phyloP scores from a whole-genome alignment of 2,888 invertebrate species.

The Agriotes lineatus region DNA sequence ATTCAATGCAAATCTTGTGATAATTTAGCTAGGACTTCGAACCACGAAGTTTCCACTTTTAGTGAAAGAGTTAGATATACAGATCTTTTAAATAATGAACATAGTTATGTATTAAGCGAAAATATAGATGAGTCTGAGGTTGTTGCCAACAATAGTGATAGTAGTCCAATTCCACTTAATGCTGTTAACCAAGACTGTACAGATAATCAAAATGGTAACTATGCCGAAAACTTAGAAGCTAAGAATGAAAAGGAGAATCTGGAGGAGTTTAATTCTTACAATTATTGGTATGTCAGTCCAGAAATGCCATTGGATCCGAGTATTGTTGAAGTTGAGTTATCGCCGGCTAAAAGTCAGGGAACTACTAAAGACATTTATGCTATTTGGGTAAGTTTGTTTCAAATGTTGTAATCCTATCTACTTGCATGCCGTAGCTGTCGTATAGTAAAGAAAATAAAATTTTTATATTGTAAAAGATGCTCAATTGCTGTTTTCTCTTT shows the following conservation, averaged over 20 bases:
- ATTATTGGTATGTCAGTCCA: slow-evolving; percentile 71
- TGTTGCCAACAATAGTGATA: not conserved
- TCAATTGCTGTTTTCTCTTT: too few species aligned
- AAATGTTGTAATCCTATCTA: too few species aligned
- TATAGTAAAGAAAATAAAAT: too few species aligned
- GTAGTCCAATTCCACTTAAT: not conserved
- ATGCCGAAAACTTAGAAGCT: slow-evolving; percentile 30
- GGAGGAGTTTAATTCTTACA: slow-evolving; percentile 69
- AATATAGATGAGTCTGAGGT: slow-evolving; percentile 1
- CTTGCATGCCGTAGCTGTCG: too few species aligned
- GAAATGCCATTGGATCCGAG: slow-evolving; percentile 67
- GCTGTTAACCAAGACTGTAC: slow-evolving; percentile 9
- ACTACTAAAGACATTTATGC: not conserved
- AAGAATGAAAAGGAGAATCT: slow-evolving; percentile 58
- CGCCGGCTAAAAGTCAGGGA: not conserved
- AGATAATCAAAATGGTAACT: slow-evolving; percentile 22
- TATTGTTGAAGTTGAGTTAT: slow-evolving; percentile 59
- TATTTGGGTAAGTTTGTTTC: not conserved
- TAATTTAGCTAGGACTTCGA: slow-evolving; percentile 27
- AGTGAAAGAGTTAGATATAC: slow-evolving; percentile 12
- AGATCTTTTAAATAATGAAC: slow-evolving; percentile 24
- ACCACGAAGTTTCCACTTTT: not conserved
- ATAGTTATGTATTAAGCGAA: slow-evolving; percentile 24
- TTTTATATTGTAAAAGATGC: too few species aligned
- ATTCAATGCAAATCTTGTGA: slow-evolving; percentile 36